Conservation (phyloP, 2,113 vertebrate species). For the Azemiops feae region DNA sequence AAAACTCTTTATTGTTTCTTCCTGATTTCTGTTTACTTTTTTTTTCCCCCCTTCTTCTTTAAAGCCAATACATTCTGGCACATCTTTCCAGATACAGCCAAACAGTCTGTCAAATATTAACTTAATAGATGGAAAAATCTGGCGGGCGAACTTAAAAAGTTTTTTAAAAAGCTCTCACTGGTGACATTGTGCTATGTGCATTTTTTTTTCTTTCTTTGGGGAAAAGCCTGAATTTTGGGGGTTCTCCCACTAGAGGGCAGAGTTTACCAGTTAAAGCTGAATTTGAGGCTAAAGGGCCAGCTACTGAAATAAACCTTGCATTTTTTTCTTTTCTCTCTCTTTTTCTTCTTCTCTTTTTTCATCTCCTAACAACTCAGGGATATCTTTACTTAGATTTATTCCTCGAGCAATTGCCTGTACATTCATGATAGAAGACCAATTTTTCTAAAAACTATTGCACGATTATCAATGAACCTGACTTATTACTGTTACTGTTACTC, state of each 20-base stretch:
- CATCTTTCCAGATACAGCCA: background rate
- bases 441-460: too few species aligned
- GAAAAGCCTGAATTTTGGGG: background rate
- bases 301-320: background rate
- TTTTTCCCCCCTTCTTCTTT: background rate
- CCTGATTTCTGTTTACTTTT: background rate
- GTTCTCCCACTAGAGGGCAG: conserved; percentile 29
- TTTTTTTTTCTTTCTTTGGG: background rate
- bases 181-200: background rate
- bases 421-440: too few species aligned
- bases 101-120: background rate
- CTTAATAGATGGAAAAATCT: background rate
- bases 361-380: background rate
- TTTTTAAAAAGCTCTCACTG: background rate
- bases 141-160: background rate
- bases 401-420: too few species aligned
- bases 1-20: background rate
- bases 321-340: background rate
- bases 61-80: background rate
- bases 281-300: background rate
- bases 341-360: background rate
- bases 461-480: too few species aligned
- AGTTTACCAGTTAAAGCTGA: conserved; percentile 9
- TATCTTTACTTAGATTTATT: background rate
- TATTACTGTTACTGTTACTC: too few species aligned